Percentiles rank a stretch among this genome's conserved stretches.
phyloP scores from a whole-genome alignment of 2,888 invertebrate genomes.

The Drosophila sordidula region DNA sequence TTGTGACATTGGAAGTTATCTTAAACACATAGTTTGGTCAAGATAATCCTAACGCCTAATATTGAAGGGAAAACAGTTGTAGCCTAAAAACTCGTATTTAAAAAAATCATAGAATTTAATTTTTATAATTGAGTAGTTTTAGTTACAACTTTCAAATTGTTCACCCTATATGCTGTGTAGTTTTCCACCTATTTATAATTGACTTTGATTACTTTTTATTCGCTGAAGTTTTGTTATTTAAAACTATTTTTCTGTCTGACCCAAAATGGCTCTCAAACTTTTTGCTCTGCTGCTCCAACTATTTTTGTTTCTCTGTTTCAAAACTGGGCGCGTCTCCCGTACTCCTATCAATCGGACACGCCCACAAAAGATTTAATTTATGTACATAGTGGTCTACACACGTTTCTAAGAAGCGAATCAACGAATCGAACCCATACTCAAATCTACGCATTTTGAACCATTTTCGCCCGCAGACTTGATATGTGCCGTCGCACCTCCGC shows the following conservation, averaged over 20 bases:
- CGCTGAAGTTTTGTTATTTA: background rate
- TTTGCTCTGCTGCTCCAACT: conserved; percentile 37
- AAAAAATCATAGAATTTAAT: background rate
- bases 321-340: conserved; percentile 1
- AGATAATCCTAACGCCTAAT: conserved; percentile 11
- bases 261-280: conserved; percentile 20
- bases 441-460: conserved; percentile 74
- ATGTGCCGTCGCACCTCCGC: conserved; percentile 98
- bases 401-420: conserved; percentile 29
- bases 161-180: background rate
- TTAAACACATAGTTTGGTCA: conserved; percentile 8
- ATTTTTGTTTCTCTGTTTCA: background rate
- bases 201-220: background rate
- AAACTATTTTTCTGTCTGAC: background rate
- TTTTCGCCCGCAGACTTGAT: conserved; percentile 95
- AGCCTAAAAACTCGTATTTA: background rate
- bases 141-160: background rate
- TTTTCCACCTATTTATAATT: background rate
- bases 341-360: conserved; percentile 2
- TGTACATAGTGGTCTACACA: conserved; percentile 23
- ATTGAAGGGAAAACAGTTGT: background rate
- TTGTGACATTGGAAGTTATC: conserved; percentile 27
- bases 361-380: conserved; percentile 28
- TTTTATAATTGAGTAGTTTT: background rate
- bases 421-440: conserved; percentile 63